Base-by-base conservation (phyloP, 1,140 invertebrate genomes). In the Hirudo medicinalis region DNA sequence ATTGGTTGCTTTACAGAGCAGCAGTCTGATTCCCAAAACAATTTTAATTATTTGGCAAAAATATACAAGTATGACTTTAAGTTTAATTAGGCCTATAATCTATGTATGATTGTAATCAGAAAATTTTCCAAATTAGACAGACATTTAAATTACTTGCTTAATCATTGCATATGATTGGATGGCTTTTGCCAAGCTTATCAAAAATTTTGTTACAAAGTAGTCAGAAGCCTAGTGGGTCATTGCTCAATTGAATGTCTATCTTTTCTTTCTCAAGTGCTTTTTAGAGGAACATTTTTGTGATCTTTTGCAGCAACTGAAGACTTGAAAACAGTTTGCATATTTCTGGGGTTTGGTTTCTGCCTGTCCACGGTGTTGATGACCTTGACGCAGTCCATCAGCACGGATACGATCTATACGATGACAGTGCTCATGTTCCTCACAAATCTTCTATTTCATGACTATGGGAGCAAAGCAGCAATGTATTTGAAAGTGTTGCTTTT, bases 371-470 rank as follows among this genome's bases (percentile, higher is more conserved):
- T 96, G 32, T 82, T 97, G n/a, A 91, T 94, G 80, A 96, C 91
- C 0, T 83, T 97, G 49, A 97, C 95, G 0, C 91, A 94, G 80
- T 93, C 92, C 0, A 90, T 97, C 0, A 94, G 92, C 78, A 97
- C 94, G 0, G 94, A 98, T 80, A 96, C 94, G 2, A 96, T 97
- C 78, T 96, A 96, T 78, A 89, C 90, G 0, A 92, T 89, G 84
- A 88, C 91, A 27, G 87, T 89, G 67, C 85, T 92, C 54, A 92
- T 94, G 87, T 87, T 97, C 80, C 76, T 92, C 0, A 82, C 90
- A 27, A 81, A 97, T 84, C 83, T 98, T 53, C 85, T 92, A 72
- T 94, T 94, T 78, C 91, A 90, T 78, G 90, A 97, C 80, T 98
- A 97, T 80, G 90, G 91, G 20, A 85, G 76, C 20, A 85, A 88